A percentile compares a stretch with the other conserved stretches of the same genome.
Evolutionary conservation across 2,113 vertebrate species (phyloP).

Genomic region (Morphnarchus princeps): DNA sequence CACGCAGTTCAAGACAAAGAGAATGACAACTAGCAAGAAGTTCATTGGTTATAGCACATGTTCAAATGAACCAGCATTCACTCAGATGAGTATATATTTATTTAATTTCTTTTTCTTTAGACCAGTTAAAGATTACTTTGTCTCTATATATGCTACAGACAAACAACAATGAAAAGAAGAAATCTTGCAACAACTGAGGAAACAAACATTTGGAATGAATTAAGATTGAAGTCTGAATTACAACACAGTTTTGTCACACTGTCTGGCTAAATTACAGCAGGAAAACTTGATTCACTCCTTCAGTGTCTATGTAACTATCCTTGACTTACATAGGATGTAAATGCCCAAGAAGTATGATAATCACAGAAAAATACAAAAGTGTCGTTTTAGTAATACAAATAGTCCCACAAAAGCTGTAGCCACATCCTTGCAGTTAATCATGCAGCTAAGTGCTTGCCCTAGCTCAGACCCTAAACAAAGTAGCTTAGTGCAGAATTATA

Average conservation of each 20-base stretch:
- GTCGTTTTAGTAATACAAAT: background rate
- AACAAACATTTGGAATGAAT: background rate
- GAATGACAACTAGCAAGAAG: background rate
- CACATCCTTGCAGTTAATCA: background rate
- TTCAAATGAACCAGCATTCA: background rate
- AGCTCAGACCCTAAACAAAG: background rate
- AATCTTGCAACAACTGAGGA: background rate
- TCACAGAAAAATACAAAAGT: background rate
- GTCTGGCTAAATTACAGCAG: background rate
- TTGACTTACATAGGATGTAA: background rate
- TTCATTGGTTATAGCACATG: accelerated
- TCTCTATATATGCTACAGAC: background rate
- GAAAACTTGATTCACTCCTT: background rate
- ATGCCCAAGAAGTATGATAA: background rate
- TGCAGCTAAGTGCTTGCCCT: background rate
- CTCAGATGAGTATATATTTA: background rate
- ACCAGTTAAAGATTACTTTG: background rate
- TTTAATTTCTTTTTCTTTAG: background rate
- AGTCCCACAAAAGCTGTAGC: background rate
- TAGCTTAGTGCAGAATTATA: background rate
- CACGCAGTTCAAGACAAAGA: background rate
- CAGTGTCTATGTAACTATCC: background rate
- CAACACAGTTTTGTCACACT: background rate
- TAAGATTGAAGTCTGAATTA: background rate
- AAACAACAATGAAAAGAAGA: background rate